A percentile compares a stretch with the other conserved stretches of the same genome.
Conservation (phyloP, 2,888 invertebrate genomes). For the Aplocera efformata region DNA sequence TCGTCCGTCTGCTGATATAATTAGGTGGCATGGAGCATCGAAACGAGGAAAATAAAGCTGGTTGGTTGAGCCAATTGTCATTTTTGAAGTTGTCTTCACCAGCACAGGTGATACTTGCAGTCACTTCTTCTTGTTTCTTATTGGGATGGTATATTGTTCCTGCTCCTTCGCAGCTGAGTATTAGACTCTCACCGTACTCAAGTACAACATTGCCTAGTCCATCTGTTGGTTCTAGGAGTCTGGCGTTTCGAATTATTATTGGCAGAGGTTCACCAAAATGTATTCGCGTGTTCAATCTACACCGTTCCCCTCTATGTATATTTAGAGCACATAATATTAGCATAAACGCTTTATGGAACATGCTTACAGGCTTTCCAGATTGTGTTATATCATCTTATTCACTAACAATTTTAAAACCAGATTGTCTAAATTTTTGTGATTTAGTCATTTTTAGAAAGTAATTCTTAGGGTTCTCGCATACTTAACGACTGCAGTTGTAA, state of each 20-base stretch:
- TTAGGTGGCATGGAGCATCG: conserved; percentile 46
- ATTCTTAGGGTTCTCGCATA: too few relatives aligned
- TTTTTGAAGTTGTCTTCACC: conserved; percentile 55
- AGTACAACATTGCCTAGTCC: conserved; percentile 50
- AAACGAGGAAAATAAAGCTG: conserved; percentile 49
- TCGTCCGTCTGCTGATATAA: conserved; percentile 47
- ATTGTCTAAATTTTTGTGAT: too few relatives aligned
- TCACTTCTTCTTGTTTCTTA: conserved; percentile 28
- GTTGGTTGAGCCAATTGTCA: conserved; percentile 50
- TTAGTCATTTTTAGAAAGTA: too few relatives aligned
- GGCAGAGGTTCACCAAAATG: conserved; percentile 63
- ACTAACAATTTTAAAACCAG: neutral
- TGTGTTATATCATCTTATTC: conserved; percentile 8
- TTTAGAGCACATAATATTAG: conserved; percentile 56
- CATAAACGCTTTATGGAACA: conserved; percentile 46
- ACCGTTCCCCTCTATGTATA: conserved; percentile 43
- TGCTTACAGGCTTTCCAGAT: conserved; percentile 22
- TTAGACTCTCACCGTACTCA: conserved; percentile 49
- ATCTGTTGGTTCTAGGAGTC: conserved; percentile 59
- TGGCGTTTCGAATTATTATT: conserved; percentile 50
- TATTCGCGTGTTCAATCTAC: conserved; percentile 48
- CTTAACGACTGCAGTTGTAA: too few relatives aligned
- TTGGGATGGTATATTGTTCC: conserved; percentile 51
- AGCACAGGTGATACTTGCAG: conserved; percentile 52
- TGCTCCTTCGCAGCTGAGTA: conserved; percentile 55